phyloP scores from a whole-genome alignment of 2,797 vertebrate genomes.

The Chelidonichthys spinosus region DNA sequence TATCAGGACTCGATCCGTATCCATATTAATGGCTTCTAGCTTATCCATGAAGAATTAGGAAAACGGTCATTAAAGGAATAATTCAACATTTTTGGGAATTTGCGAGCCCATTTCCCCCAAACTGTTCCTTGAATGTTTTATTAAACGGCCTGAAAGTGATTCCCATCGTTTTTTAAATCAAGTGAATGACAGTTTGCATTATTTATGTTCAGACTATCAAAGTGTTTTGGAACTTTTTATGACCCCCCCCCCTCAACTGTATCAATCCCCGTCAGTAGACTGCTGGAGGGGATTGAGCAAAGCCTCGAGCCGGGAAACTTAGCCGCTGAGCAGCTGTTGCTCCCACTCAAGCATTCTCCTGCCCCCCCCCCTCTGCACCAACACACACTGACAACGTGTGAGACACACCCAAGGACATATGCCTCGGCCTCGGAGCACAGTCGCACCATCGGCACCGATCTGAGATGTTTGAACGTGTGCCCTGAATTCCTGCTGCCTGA shows the following conservation, averaged over 20 bases:
- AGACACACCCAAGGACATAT: conserved; percentile 74
- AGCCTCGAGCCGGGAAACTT: conserved; percentile 26
- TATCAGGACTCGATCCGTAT: not conserved
- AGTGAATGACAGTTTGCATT: too few relatives aligned
- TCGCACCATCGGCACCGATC: conserved; percentile 35
- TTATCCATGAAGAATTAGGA: not conserved
- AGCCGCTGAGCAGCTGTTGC: conserved; percentile 65
- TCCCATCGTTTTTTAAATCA: too few relatives aligned
- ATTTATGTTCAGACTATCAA: not conserved
- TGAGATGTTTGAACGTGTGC: conserved; percentile 68
- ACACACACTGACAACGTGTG: conserved; percentile 34
- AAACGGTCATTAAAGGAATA: not conserved
- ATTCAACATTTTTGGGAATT: not conserved
- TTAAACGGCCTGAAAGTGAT: not conserved
- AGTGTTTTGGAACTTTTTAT: not conserved
- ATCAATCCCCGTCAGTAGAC: not conserved
- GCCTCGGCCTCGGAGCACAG: conserved; percentile 35
- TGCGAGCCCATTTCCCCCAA: not conserved
- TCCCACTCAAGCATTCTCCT: conserved; percentile 23
- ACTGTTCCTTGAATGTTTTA: not conserved
- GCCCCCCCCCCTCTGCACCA: not conserved
- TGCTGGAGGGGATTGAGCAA: not conserved
- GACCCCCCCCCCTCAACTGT: too few relatives aligned
- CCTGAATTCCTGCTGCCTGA: conserved; percentile 45
- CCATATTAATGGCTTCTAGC: not conserved